Conservation (phyloP, 2,888 invertebrate species). For the Hemicrepidius hirtus region DNA sequence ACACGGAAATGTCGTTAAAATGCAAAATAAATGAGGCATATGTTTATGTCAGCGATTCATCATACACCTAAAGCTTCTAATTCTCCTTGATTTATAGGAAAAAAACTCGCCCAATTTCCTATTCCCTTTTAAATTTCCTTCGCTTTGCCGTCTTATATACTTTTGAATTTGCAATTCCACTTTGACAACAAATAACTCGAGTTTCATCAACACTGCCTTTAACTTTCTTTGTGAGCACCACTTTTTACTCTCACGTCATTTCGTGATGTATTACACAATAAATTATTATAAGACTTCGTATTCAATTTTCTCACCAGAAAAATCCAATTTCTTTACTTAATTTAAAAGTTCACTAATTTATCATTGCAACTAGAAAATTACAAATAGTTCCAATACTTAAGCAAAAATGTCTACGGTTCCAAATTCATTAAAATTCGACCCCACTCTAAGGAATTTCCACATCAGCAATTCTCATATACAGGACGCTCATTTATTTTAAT, state of each 20-base stretch:
- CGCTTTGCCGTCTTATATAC: conserved; percentile 38
- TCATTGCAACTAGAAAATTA: too few relatives aligned
- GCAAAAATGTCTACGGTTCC: too few relatives aligned
- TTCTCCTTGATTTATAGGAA: conserved; percentile 54
- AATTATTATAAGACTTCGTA: not conserved
- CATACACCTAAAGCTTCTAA: conserved; percentile 55
- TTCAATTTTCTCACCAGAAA: too few relatives aligned
- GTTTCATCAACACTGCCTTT: conserved; percentile 28
- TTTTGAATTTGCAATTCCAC: conserved; percentile 41
- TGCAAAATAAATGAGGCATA: conserved; percentile 48
- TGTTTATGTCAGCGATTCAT: conserved; percentile 53
- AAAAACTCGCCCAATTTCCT: conserved; percentile 54
- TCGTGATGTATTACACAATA: conserved; percentile 9
- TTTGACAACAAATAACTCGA: conserved; percentile 42
- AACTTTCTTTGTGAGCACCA: conserved; percentile 21
- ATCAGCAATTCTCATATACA: too few relatives aligned
- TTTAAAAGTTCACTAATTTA: too few relatives aligned
- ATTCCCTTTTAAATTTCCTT: conserved; percentile 50
- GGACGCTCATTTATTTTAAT: too few relatives aligned
- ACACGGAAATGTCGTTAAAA: conserved; percentile 44
- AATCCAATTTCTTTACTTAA: too few relatives aligned
- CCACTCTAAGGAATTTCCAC: too few relatives aligned
- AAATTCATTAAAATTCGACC: too few relatives aligned
- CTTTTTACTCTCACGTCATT: conserved; percentile 18
- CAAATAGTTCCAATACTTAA: too few relatives aligned